These are phyloP conservation scores for Scotopteryx bipunctaria DNA, from an alignment of 2,888 invertebrate genomes.

Conservation along the genomic window DNA sequence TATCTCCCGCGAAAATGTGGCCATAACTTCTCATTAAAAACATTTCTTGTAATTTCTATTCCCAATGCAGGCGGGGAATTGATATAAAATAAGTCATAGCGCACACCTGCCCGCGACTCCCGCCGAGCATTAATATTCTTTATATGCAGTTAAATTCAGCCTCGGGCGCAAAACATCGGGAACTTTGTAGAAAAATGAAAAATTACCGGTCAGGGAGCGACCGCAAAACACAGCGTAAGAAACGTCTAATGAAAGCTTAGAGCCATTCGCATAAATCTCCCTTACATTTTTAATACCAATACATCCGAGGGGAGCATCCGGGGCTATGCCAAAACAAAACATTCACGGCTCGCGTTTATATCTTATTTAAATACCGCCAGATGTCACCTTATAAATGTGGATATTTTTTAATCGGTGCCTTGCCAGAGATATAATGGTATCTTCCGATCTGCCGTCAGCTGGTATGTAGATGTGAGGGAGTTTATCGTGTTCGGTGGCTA, in stretches of 20 bases:
- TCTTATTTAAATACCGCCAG: constrained; percentile 82
- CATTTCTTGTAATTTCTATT: constrained; percentile 61
- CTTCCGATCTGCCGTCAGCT: constrained; percentile 81
- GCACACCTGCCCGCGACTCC: constrained; percentile 71
- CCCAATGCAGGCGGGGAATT: constrained; percentile 64
- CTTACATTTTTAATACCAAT: constrained; percentile 84
- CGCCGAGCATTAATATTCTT: constrained; percentile 76
- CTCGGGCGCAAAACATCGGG: constrained; percentile 68
- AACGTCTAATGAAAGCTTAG: constrained; percentile 83
- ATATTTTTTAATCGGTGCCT: constrained; percentile 80
- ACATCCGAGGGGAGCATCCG: constrained; percentile 78
- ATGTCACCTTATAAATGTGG: constrained; percentile 79
- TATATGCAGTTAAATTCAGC: constrained; percentile 81
- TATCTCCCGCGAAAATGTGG: constrained; percentile 38
- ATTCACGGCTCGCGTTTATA: constrained; percentile 77
- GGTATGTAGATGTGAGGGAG: constrained; percentile 75
- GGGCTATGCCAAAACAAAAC: constrained; percentile 73
- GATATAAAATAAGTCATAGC: constrained; percentile 77
- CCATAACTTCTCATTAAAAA: constrained; percentile 66
- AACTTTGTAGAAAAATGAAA: constrained; percentile 80
- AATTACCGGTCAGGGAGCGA: constrained; percentile 82
- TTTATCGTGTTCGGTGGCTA: constrained; percentile 76
- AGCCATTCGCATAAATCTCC: constrained; percentile 83
- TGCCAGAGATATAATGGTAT: constrained; percentile 82
- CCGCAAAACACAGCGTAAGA: constrained; percentile 80